These are phyloP conservation scores for Parnassius smintheus DNA, from an alignment of 2,888 invertebrate species.

Conservation along the genomic window DNA sequence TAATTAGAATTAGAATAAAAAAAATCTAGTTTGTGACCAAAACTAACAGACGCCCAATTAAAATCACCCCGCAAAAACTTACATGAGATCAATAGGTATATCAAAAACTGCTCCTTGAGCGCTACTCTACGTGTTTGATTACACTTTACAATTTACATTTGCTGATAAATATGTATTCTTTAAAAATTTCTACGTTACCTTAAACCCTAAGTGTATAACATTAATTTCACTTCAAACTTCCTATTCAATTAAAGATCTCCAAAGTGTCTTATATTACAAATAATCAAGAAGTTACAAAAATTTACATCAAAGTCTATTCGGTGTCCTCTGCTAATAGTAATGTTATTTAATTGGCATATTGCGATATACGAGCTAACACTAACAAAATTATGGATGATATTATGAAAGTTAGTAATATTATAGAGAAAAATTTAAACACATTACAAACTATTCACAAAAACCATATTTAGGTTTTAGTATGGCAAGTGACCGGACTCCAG, in stretches of 20 bases:
- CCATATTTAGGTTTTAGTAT: constrained; percentile 21
- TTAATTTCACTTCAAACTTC: not conserved
- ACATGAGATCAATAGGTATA: constrained; percentile 64
- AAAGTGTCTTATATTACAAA: constrained; percentile 4
- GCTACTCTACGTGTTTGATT: constrained; percentile 38
- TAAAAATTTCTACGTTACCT: constrained; percentile 37
- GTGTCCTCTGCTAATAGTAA: constrained; percentile 2
- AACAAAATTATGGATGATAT: not conserved
- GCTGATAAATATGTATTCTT: constrained; percentile 34
- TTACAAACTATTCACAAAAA: constrained; percentile 21
- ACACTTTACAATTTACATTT: constrained; percentile 49
- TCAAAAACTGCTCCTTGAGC: constrained; percentile 59
- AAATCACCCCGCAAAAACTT: constrained; percentile 18
- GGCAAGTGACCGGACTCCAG: constrained; percentile 21
- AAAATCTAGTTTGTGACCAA: constrained; percentile 9
- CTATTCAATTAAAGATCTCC: constrained; percentile 18
- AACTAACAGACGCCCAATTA: constrained; percentile 1
- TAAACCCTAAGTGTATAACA: constrained; percentile 27
- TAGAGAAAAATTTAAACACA: constrained; percentile 10
- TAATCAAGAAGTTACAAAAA: constrained; percentile 8
- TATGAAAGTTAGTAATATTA: not conserved
- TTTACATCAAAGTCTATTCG: constrained; percentile 5
- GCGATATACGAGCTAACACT: not conserved
- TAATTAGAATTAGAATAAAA: not conserved
- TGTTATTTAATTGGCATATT: not conserved